These are phyloP conservation scores for Corythornis vintsioides DNA, from an alignment of 2,113 vertebrate species.

Conservation along the genomic window DNA sequence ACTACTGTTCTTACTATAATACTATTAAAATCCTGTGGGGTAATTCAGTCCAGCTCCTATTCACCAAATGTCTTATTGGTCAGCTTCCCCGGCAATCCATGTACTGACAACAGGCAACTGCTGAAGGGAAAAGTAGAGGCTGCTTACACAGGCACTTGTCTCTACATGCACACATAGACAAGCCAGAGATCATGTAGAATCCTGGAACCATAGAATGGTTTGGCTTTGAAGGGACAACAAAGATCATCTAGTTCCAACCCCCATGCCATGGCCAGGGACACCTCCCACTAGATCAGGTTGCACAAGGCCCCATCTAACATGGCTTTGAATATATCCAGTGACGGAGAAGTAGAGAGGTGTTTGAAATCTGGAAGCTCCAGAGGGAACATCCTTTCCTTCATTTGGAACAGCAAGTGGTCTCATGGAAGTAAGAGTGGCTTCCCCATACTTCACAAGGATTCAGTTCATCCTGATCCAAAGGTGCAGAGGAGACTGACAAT, in stretches of 20 bases:
- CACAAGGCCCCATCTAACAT: too few species aligned
- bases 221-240: too few species aligned
- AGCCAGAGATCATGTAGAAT: not conserved
- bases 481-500: not conserved
- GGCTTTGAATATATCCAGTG: too few species aligned
- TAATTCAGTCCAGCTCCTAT: not conserved
- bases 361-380: not conserved
- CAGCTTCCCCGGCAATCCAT: not conserved
- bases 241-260: too few species aligned
- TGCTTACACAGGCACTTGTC: not conserved
- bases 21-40: not conserved
- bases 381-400: not conserved
- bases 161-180: not conserved
- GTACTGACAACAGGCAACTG: not conserved
- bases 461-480: not conserved
- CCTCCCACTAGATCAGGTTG: too few species aligned
- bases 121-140: not conserved
- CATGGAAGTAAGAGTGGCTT: not conserved
- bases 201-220: too few species aligned
- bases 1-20: not conserved
- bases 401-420: not conserved
- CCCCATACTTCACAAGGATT: not conserved
- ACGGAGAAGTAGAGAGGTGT: not conserved
- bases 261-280: too few species aligned
- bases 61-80: not conserved